phyloP scores from a whole-genome alignment of 1,140 invertebrate genomes.

The Lamellibrachia luymesi region DNA sequence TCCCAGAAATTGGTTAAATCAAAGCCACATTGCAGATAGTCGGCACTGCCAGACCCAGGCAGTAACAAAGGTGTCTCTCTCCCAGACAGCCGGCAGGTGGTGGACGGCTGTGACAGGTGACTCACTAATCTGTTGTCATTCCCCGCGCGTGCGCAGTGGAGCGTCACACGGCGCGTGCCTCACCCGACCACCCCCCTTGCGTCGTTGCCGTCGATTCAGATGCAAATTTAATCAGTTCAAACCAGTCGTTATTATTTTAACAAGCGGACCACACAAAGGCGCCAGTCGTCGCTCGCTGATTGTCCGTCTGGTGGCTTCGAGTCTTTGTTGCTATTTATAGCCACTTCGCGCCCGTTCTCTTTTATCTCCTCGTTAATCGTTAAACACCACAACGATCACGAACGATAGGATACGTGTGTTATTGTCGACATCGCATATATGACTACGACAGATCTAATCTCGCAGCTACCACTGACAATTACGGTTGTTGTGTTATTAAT shows the following conservation, averaged over 20 bases:
- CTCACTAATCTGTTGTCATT: not conserved
- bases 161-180: not conserved
- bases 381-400: not conserved
- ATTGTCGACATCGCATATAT: not conserved
- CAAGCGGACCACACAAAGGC: not conserved
- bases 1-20: not conserved
- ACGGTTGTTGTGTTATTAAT: not conserved
- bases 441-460: not conserved
- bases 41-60: not conserved
- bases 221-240: constrained; percentile 5
- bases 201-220: not conserved
- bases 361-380: not conserved
- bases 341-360: not conserved
- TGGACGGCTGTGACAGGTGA: not conserved
- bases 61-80: not conserved
- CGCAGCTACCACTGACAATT: not conserved
- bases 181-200: too few relatives aligned
- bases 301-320: not conserved
- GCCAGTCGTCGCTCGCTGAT: not conserved
- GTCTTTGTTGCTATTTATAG: constrained; percentile 2
- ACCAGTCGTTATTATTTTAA: constrained; percentile 5
- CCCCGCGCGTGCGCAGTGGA: not conserved
- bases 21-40: not conserved
- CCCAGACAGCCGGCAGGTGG: not conserved
- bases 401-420: not conserved